Conservation (phyloP, 2,888 invertebrate species). For the Tiliacea aurago region DNA sequence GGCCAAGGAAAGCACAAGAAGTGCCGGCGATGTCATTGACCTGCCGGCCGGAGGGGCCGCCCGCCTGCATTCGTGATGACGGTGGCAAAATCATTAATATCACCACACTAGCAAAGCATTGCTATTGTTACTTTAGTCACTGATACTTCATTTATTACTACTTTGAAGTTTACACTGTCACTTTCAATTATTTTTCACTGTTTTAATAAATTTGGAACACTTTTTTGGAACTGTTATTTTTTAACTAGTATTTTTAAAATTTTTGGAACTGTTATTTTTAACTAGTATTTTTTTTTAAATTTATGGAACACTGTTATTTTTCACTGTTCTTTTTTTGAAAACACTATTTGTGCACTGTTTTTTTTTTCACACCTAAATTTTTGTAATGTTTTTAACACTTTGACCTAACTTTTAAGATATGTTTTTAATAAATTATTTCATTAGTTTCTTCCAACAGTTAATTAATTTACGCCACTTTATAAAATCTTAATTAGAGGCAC, state of each 20-base stretch:
- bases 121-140: constrained; percentile 43
- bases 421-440: constrained; percentile 23
- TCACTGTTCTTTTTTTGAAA: neutral
- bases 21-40: constrained; percentile 88
- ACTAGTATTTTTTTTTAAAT: constrained; percentile 17
- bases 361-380: neutral
- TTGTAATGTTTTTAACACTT: neutral
- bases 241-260: constrained; percentile 9
- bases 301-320: neutral
- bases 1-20: constrained; percentile 82
- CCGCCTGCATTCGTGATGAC: constrained; percentile 82
- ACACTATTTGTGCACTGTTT: neutral
- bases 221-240: constrained; percentile 17
- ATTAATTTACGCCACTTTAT: constrained; percentile 21
- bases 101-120: constrained; percentile 69
- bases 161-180: constrained; percentile 36
- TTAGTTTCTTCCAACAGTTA: constrained; percentile 18
- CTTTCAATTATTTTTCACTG: constrained; percentile 1
- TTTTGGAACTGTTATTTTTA: constrained; percentile 9
- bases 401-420: constrained; percentile 20
- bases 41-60: constrained; percentile 83
- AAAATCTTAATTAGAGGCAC: constrained; percentile 33
- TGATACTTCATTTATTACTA: constrained; percentile 3
- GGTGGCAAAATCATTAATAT: constrained; percentile 80
- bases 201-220: neutral